These are phyloP conservation scores for Bombus picipes DNA, from an alignment of 1,140 invertebrate species.

Conservation along the genomic window DNA sequence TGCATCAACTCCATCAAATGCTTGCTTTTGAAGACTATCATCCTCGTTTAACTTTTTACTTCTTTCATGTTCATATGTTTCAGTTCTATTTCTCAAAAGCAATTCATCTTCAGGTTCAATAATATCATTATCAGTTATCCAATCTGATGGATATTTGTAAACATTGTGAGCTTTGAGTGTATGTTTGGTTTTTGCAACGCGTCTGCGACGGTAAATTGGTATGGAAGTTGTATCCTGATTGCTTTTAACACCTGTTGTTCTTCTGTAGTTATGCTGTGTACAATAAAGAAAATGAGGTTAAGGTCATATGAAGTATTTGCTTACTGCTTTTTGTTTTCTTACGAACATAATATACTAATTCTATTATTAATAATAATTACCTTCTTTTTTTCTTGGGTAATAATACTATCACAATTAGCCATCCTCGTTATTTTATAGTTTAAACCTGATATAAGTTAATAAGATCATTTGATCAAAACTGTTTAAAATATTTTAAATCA, in stretches of 20 bases:
- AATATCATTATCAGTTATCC: conserved; percentile 18
- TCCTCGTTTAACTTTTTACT: conserved; percentile 75
- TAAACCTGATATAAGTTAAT: neutral
- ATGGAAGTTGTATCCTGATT: conserved; percentile 59
- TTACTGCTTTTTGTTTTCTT: neutral
- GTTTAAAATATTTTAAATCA: neutral
- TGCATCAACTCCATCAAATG: conserved; percentile 73
- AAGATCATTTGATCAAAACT: neutral
- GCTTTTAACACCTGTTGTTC: conserved; percentile 37
- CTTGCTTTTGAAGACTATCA: conserved; percentile 73
- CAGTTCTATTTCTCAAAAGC: conserved; percentile 67
- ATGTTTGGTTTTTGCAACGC: conserved; percentile 55
- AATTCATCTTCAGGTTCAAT: conserved; percentile 40
- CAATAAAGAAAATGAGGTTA: neutral
- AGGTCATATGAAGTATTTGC: neutral
- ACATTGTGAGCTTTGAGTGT: conserved; percentile 11
- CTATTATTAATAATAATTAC: neutral
- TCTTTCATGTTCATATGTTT: conserved; percentile 74
- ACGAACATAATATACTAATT: neutral
- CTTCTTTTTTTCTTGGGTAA: neutral
- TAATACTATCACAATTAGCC: neutral
- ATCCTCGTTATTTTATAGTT: conserved; percentile 17
- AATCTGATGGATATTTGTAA: conserved; percentile 43
- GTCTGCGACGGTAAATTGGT: conserved; percentile 65
- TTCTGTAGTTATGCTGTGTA: conserved; percentile 60